A percentile compares a stretch with the other conserved stretches of the same genome.
Evolutionary conservation across 2,797 vertebrate species (phyloP).

Genomic region (Centropyge bicolor): DNA sequence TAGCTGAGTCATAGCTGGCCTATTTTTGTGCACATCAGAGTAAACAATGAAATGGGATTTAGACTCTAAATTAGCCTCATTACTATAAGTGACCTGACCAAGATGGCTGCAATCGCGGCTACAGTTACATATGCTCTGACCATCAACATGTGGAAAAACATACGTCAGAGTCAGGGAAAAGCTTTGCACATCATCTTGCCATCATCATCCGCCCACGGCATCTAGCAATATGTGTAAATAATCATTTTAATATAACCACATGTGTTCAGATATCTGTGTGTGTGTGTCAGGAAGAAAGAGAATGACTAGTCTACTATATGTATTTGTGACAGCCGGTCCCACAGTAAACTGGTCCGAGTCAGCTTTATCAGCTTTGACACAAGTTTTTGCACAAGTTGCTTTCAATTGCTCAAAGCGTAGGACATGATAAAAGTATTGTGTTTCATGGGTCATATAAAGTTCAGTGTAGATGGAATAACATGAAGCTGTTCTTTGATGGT

Average conservation of each 20-base stretch:
- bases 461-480: constrained; percentile 15
- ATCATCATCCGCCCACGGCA: constrained; percentile 22
- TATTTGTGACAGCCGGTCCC: constrained; percentile 7
- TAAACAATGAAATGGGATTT: constrained; percentile 17
- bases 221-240: constrained; percentile 49
- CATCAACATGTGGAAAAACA: constrained; percentile 31
- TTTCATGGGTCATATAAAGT: constrained; percentile 3
- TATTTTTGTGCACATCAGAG: constrained; percentile 28
- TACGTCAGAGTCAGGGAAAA: constrained; percentile 55
- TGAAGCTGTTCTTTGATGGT: constrained; percentile 17
- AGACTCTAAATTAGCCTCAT: background rate
- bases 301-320: constrained; percentile 8
- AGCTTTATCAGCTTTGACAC: constrained; percentile 27
- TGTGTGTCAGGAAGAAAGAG: background rate
- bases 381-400: constrained; percentile 11
- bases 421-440: constrained; percentile 13
- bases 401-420: constrained; percentile 7
- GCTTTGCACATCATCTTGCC: constrained; percentile 49
- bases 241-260: constrained; percentile 34
- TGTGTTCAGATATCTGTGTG: constrained; percentile 27
- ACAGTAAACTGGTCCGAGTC: constrained; percentile 9
- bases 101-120: constrained; percentile 27
- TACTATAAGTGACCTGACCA: constrained; percentile 2
- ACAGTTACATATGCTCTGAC: constrained; percentile 13
- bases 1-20: constrained; percentile 39